Evolutionary conservation across 2,888 invertebrate genomes (phyloP).

Genomic region (Clunio marinus): DNA sequence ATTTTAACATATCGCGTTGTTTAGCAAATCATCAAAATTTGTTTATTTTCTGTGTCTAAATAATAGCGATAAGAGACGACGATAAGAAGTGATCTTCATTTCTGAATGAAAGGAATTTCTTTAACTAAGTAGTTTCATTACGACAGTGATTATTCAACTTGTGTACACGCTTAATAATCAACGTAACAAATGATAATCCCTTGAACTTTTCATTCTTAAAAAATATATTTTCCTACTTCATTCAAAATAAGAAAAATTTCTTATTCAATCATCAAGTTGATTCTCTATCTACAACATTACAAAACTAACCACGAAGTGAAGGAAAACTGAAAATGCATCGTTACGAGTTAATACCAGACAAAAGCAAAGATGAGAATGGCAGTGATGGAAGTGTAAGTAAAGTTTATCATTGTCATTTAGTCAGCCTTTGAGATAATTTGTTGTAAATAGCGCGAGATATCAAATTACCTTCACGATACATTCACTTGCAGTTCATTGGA

Average conservation of each 20-base stretch:
- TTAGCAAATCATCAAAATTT: too few species aligned
- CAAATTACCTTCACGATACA: not conserved
- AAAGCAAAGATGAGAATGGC: not conserved
- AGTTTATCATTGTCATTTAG: not conserved
- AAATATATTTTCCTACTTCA: too few species aligned
- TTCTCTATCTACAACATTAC: too few species aligned
- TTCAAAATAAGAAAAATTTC: too few species aligned
- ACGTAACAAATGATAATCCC: not conserved
- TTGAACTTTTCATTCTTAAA: conserved; percentile 16
- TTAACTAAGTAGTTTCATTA: too few species aligned
- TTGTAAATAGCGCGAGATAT: not conserved
- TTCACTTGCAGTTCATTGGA: not conserved
- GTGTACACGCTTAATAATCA: too few species aligned
- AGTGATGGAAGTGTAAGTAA: conserved; percentile 13
- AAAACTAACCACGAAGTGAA: too few species aligned
- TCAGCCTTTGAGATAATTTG: not conserved
- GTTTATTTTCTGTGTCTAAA: too few species aligned
- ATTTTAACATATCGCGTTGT: too few species aligned
- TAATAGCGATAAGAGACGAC: not conserved
- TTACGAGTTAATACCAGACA: not conserved
- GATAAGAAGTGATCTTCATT: conserved; percentile 8
- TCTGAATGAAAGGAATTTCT: conserved; percentile 2
- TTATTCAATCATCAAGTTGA: too few species aligned
- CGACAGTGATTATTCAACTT: too few species aligned
- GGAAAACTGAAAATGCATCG: not conserved